phyloP scores from a whole-genome alignment of 2,888 invertebrate species.

The Drosophila lacicola region DNA sequence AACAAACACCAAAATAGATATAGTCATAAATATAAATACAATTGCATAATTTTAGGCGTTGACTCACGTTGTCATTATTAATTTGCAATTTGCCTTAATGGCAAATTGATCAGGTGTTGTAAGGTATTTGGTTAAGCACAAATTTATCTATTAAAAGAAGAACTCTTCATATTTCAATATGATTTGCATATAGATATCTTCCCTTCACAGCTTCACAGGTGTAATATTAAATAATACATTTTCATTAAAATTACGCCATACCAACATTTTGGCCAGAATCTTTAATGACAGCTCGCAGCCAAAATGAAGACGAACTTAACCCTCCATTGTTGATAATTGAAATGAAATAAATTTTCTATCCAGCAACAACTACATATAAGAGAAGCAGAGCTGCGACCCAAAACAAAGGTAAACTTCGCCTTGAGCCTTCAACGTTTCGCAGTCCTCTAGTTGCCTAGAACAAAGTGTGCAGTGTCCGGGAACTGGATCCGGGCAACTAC shows the following conservation, averaged over 20 bases:
- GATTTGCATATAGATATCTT: too few species aligned
- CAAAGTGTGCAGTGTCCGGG: constrained; percentile 24
- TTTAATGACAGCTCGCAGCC: constrained; percentile 32
- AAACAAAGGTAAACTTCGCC: constrained; percentile 73
- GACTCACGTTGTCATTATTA: background rate
- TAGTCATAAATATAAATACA: background rate
- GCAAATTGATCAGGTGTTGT: background rate
- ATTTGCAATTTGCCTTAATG: constrained; percentile 7
- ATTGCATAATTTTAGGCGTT: background rate
- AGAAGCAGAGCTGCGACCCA: constrained; percentile 16
- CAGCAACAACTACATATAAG: constrained; percentile 28
- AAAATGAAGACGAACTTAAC: constrained; percentile 53
- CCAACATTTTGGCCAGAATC: constrained; percentile 3
- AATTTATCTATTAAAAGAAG: too few species aligned
- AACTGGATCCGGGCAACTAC: constrained; percentile 52
- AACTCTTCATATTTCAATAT: too few species aligned
- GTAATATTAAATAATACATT: constrained; percentile 17
- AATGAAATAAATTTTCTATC: constrained; percentile 58
- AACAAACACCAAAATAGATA: background rate
- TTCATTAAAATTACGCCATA: constrained; percentile 16
- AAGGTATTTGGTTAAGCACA: too few species aligned
- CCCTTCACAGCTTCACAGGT: constrained; percentile 3
- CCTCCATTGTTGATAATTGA: constrained; percentile 68
- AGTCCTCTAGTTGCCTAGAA: constrained; percentile 30
- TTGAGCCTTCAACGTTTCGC: constrained; percentile 23